Base-by-base conservation (phyloP, 1,140 invertebrate genomes). In the Charaxes varanes region DNA sequence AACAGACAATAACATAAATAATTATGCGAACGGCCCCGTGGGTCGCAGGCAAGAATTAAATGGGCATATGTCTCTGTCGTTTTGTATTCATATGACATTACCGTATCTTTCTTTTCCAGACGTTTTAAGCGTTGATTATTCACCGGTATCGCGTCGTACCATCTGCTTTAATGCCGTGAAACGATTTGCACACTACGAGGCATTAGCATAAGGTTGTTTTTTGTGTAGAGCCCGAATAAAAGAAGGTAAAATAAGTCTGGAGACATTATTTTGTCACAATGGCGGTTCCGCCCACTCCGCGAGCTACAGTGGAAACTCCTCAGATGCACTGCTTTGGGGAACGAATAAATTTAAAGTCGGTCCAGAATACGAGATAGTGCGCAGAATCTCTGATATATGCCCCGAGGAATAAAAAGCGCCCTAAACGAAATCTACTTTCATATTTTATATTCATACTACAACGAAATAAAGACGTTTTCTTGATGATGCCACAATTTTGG, bases 51-150 rank as follows among this genome's bases (percentile, higher is more conserved):
- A 73, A 79, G 72, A 80, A 78, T 78, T 76, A 79, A 76, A 77
- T 79, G 61, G 61, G 57, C 65, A 78, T 74, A 78, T 68, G 68
- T 77, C 72, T 78, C 66, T 70, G 68, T 76, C 74, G 72, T 78
- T 79, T 83, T 78, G 71, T 80, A 83, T 83, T 80, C 76, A 79
- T 79, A 80, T 76, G 72, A 76, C 74, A 79, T 83, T 83, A 79
- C 67, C 65, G 72, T 79, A 83, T 83, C 79, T 79, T 80, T 73
- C 79, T 73, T 79, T 77, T 80, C 67, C 74, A 78, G 79, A 79
- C 70, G 70, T 80, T 80, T 77, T 72, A 77, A 77, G 74, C 74
- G 76, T 83, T 83, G 79, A 80, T 83, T 83, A 83, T 83, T 80
- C 76, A 77, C 67, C 70, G 65, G 60, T 73, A 80, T 83, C 74